Evolutionary conservation across 1,140 invertebrate species (phyloP), one percentile per base, ranked within the genome.

Genomic region (Pseudoatta argentina): DNA sequence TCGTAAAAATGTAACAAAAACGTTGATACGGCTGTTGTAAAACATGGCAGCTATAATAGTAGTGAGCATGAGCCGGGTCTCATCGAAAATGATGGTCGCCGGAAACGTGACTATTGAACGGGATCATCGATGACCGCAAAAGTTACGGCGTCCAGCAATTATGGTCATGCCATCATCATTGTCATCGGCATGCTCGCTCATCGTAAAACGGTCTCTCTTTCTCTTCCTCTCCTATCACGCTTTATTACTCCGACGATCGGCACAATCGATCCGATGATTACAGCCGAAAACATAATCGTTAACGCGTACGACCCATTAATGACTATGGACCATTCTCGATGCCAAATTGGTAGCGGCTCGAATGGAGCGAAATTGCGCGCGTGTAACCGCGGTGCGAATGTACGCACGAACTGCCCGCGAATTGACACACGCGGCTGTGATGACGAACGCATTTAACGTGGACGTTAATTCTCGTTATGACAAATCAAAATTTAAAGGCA

Each of bases 211-310:
- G 16, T 24, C 16, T 30, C 53, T 51, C 71, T 64, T 21, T 72
- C 24, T 39, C 67, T 59, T 61, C n/a, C 4, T 66, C 44, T 55
- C 55, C 93, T 92, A 95, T 94, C 94, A 87, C 87, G 91, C 88
- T 94, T 94, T 94, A 94, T 95, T 94, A 94, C 91, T 91, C 90
- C 89, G 91, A 93, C 92, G 91, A 94, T 94, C 91, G 87, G 82
- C 86, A 94, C 93, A 94, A 94, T 95, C 94, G 93, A 92, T 93
- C 88, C 92, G 89, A 94, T 94, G 94, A 95, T 95, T 94, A 95
- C 93, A 94, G 88, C 94, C 93, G 92, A 94, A 83, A 93, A 94
- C 94, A 94, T 95, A 94, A 95, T 94, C 94, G 94, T 95, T 95
- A 94, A 91, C 93, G 91, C 91, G 89, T 92, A 94, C 92, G 91